Conservation (phyloP, 2,888 invertebrate species). For the Agrotis clavis region DNA sequence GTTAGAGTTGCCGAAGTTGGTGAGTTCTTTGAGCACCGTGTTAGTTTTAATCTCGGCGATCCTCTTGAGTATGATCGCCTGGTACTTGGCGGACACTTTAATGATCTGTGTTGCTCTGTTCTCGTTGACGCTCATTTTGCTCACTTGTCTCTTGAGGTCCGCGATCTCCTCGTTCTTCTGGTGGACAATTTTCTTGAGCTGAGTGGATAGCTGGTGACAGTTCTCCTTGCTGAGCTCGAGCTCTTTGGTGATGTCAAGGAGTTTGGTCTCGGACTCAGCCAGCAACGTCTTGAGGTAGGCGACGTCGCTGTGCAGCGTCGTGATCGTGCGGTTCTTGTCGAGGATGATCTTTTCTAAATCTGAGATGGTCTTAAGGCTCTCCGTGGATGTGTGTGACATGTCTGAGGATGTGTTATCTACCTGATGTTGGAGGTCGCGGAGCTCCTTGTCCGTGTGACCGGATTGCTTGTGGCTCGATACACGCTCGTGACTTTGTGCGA, state of each 20-base stretch:
- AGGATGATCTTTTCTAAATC: constrained; percentile 86
- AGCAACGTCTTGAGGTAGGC: constrained; percentile 82
- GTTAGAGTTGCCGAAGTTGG: constrained; percentile 82
- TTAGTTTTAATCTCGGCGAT: constrained; percentile 87
- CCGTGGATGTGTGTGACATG: constrained; percentile 81
- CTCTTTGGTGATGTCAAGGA: constrained; percentile 83
- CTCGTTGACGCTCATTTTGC: constrained; percentile 84
- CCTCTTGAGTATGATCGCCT: constrained; percentile 85
- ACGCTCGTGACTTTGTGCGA: constrained; percentile 73
- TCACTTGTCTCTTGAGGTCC: constrained; percentile 84
- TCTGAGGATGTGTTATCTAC: constrained; percentile 85
- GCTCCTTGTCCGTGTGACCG: constrained; percentile 71
- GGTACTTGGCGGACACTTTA: constrained; percentile 87
- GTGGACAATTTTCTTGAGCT: constrained; percentile 85
- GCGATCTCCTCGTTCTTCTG: constrained; percentile 87
- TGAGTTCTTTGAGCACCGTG: constrained; percentile 84
- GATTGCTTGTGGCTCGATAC: constrained; percentile 69
- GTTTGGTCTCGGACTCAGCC: constrained; percentile 85
- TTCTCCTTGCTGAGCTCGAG: constrained; percentile 82
- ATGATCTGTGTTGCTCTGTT: constrained; percentile 86
- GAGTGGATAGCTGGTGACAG: constrained; percentile 82
- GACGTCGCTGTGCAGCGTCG: constrained; percentile 83
- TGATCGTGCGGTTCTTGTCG: constrained; percentile 85
- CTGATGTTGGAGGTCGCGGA: constrained; percentile 78
- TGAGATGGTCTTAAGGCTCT: constrained; percentile 84